Evolutionary conservation across 2,113 vertebrate genomes (phyloP).

Genomic region (Anser cygnoides): DNA sequence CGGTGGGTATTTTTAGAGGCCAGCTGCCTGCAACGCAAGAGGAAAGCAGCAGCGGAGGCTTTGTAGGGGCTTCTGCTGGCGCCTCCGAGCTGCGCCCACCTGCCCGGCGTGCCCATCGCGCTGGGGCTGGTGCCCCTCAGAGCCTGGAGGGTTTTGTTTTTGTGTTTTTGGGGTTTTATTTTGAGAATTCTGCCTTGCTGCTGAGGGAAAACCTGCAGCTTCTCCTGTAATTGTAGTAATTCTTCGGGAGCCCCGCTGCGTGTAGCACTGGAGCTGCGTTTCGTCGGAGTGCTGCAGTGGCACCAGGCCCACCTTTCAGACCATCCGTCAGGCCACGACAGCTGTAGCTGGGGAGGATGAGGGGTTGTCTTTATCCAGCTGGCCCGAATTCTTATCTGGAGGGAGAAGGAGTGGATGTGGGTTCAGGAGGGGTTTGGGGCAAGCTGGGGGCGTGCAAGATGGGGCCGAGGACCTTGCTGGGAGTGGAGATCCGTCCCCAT

Average conservation of each 20-base stretch:
- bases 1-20: constrained; percentile 65
- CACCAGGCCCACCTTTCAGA: background rate
- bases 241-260: background rate
- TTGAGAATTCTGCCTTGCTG: background rate
- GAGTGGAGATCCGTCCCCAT: too few species aligned
- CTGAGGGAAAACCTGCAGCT: background rate
- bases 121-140: background rate
- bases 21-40: constrained; percentile 49
- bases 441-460: background rate
- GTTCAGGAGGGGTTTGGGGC: background rate
- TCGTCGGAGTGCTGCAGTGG: fast-evolving
- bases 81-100: background rate
- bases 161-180: too few species aligned
- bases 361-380: background rate
- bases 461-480: background rate
- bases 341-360: background rate
- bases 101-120: too few species aligned
- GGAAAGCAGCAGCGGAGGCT: background rate
- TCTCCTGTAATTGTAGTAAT: background rate
- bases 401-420: background rate
- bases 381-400: background rate
- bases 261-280: background rate
- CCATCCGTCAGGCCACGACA: background rate
- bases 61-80: background rate
- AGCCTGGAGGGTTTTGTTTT: background rate